phyloP scores from a whole-genome alignment of 2,888 invertebrate species.

The Mimumesa dahlbomi region DNA sequence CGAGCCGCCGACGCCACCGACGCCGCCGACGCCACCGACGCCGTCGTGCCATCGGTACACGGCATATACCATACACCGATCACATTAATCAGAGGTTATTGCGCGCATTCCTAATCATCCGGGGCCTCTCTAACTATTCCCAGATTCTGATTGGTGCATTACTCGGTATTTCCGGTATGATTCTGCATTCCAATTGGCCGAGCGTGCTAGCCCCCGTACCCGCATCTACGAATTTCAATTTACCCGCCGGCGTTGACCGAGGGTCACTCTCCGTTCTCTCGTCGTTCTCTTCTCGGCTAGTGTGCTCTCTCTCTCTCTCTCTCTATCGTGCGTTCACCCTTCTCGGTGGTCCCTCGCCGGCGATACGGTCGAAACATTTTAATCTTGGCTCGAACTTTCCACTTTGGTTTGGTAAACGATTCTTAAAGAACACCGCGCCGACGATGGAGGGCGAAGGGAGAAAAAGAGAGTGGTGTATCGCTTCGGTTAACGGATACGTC shows the following conservation, averaged over 20 bases:
- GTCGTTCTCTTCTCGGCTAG: background rate
- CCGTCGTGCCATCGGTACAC: slow-evolving; percentile 67
- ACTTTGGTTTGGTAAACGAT: too few species aligned
- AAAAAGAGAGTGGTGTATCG: too few species aligned
- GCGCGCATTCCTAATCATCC: slow-evolving; percentile 81
- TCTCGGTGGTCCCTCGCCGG: too few species aligned
- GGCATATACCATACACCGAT: slow-evolving; percentile 76
- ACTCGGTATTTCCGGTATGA: slow-evolving; percentile 80
- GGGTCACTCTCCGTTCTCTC: slow-evolving; percentile 17
- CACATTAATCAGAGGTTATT: slow-evolving; percentile 81
- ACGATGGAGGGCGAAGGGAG: too few species aligned
- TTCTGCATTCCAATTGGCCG: slow-evolving; percentile 80
- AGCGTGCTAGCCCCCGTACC: slow-evolving; percentile 64
- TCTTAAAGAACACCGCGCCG: too few species aligned
- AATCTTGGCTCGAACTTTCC: too few species aligned
- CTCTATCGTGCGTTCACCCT: too few species aligned
- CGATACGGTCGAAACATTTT: too few species aligned
- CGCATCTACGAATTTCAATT: slow-evolving; percentile 66
- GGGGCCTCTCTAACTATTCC: slow-evolving; percentile 79
- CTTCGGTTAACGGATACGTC: too few species aligned
- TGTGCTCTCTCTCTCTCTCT: slow-evolving; percentile 6
- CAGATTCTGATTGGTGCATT: slow-evolving; percentile 80
- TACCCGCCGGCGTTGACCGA: slow-evolving; percentile 60
- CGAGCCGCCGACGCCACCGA: slow-evolving; percentile 40
- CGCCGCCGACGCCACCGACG: slow-evolving; percentile 46